A percentile compares a stretch with the other conserved stretches of the same genome.
Conservation (phyloP, 2,113 vertebrate species). For the Pavo muticus region DNA sequence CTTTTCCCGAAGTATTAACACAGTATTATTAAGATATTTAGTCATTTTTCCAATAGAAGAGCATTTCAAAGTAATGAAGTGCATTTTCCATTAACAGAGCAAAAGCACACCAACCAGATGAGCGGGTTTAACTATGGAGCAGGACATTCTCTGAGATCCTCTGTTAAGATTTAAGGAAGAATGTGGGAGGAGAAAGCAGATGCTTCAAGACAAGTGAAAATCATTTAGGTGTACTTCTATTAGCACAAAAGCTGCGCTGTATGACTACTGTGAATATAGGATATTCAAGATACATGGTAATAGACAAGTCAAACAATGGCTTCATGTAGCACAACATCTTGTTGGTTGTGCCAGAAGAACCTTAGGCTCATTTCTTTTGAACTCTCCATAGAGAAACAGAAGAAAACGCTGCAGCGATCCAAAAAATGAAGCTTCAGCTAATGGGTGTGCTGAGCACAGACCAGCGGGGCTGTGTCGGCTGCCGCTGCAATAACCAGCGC, state of each 20-base stretch:
- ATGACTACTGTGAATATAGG: not conserved
- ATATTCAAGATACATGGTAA: not conserved
- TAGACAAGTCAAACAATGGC: not conserved
- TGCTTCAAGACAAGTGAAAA: conserved; percentile 41
- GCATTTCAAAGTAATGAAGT: not conserved
- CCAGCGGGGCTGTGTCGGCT: not conserved
- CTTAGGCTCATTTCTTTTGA: fast-evolving
- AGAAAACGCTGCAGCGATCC: not conserved
- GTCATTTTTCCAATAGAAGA: not conserved
- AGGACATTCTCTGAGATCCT: not conserved
- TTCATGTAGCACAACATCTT: not conserved
- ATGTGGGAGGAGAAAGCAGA: conserved; percentile 53
- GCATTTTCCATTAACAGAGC: not conserved
- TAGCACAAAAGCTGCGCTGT: conserved; percentile 13
- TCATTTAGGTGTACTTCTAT: conserved; percentile 36
- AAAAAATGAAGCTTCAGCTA: not conserved
- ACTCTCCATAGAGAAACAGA: not conserved
- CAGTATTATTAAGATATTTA: not conserved
- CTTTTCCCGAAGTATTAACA: not conserved
- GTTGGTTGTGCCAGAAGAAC: not conserved
- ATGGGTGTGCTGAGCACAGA: not conserved
- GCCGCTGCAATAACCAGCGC: fast-evolving
- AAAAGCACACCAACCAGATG: not conserved
- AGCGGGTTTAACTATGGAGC: not conserved
- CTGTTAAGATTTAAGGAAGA: conserved; percentile 41